phyloP scores from a whole-genome alignment of 2,113 vertebrate species.

The Prionailurus bengalensis region DNA sequence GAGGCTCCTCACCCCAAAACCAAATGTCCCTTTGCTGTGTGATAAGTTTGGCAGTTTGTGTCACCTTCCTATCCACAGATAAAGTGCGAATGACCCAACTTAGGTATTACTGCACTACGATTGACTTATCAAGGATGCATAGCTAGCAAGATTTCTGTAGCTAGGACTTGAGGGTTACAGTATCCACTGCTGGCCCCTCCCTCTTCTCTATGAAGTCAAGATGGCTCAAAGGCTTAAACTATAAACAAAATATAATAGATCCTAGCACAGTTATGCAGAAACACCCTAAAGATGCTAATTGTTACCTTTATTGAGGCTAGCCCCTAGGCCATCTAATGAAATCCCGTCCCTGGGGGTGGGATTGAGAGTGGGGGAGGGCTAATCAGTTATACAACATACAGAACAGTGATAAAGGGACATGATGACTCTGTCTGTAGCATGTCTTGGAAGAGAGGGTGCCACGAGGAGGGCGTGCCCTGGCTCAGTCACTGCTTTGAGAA shows the following conservation, averaged over 20 bases:
- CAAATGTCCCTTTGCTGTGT: not conserved
- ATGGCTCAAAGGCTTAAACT: not conserved
- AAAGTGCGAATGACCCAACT: not conserved
- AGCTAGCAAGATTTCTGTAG: not conserved
- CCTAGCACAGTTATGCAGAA: not conserved
- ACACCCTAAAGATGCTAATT: not conserved
- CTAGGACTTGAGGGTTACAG: not conserved
- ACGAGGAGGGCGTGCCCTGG: not conserved
- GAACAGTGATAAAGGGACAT: not conserved
- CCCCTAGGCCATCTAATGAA: not conserved
- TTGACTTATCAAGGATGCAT: not conserved
- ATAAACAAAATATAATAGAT: not conserved
- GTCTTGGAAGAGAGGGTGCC: not conserved
- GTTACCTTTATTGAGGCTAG: not conserved
- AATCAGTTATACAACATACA: not conserved
- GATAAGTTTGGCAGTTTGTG: not conserved
- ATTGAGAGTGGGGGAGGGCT: not conserved
- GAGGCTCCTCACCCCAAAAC: slow-evolving; percentile 15
- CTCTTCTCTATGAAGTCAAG: not conserved
- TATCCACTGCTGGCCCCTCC: not conserved
- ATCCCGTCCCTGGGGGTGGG: not conserved
- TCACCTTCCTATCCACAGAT: not conserved
- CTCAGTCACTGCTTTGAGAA: not conserved
- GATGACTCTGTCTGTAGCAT: not conserved
- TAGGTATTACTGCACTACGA: not conserved